Evolutionary conservation across 2,888 invertebrate species (phyloP), one percentile per base, ranked within the genome.

Genomic region (Cheilosia vulpina): DNA sequence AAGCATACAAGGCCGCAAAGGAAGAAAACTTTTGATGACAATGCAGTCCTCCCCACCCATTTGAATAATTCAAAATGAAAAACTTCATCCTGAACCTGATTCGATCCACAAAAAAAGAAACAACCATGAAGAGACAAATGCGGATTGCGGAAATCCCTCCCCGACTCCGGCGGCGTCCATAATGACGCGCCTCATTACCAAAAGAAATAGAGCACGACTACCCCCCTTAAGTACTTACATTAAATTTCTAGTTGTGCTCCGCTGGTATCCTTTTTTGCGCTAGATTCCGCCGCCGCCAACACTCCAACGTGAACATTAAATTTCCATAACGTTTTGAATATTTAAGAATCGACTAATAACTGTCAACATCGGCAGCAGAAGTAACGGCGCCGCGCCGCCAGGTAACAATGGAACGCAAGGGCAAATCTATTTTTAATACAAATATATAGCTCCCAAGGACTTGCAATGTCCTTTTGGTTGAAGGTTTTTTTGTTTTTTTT

Each of bases 271-370:
- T 85, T 77, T 81, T 81, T 45, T 27, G 68, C 19, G 66, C 65
- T 62, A 38, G 60, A 41, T 76, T 79, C 73, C 65, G 69, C 65
- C 84, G 75, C 65, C 84, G 75, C 75, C 84, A 65, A 75, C 81
- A 77, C 81, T 81, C 71, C 81, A 76, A 65, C 71, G 71, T 53
- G 57, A 85, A 80, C 85, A 81, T 85, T 85, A 85, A 85, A 85
- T 85, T 85, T 80, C 85, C 85, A 85, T 85, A 85, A 65, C 81
- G 71, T 57, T 81, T 77, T 77, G 81, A 85, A 81, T 85, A 85
- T 77, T 81, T 72, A 80, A 81, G 62, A 41, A 81, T 73, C 80
- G 76, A 85, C 85, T 85, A 85, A 85, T 85, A 85, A 81, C 85
- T 85, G 85, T 85, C 85, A 81, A 81, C 85, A 85, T 85, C 63